Evolutionary conservation across 2,797 vertebrate genomes (phyloP).

Genomic region (Poeciliopsis paucimaculata): DNA sequence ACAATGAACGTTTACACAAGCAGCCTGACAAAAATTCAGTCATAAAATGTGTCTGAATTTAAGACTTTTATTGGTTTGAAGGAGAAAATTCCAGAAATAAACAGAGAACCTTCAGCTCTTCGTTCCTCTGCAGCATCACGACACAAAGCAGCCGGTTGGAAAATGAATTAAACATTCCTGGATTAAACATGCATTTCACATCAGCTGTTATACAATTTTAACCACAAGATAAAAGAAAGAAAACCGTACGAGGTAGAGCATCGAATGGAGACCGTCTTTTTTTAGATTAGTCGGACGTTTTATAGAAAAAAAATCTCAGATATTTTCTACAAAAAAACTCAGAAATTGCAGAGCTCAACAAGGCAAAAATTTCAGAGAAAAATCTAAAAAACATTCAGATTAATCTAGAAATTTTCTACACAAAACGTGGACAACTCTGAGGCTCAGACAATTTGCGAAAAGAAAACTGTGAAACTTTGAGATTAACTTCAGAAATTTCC

Average conservation of each 20-base stretch:
- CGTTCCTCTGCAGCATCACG: not conserved
- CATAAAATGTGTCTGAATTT: not conserved
- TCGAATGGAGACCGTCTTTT: not conserved
- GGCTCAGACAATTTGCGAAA: too few relatives aligned
- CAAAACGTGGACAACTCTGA: too few relatives aligned
- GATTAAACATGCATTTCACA: slow-evolving; percentile 57
- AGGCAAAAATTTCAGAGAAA: too few relatives aligned
- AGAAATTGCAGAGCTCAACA: too few relatives aligned
- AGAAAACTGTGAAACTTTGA: too few relatives aligned
- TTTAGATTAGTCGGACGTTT: too few relatives aligned
- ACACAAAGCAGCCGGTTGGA: slow-evolving; percentile 21
- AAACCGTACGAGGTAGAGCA: slow-evolving; percentile 4
- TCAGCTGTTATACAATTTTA: slow-evolving; percentile 74
- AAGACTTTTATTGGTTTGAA: not conserved
- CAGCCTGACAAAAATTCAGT: not conserved
- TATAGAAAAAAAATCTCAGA: too few relatives aligned
- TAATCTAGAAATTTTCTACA: too few relatives aligned
- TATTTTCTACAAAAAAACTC: too few relatives aligned
- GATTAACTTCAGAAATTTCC: too few relatives aligned
- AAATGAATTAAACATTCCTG: slow-evolving; percentile 73
- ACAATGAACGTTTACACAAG: not conserved
- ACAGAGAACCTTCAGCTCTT: fast-evolving
- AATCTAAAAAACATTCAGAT: too few relatives aligned
- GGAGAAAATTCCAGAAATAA: not conserved
- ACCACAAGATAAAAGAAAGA: slow-evolving; percentile 31